These are phyloP conservation scores for Cynocephalus volans DNA, from an alignment of 2,113 vertebrate genomes.

Conservation along the genomic window DNA sequence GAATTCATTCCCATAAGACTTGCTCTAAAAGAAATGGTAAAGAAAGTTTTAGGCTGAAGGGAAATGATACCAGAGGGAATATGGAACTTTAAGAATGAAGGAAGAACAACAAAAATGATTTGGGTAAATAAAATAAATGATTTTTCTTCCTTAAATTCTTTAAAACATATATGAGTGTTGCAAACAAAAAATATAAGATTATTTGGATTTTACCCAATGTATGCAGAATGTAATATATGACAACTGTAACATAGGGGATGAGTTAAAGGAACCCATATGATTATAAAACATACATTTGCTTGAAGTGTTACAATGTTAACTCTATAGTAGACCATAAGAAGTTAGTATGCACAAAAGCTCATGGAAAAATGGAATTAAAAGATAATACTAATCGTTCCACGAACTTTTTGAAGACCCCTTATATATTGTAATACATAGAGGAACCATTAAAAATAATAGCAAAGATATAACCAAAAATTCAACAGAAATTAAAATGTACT, in stretches of 20 bases:
- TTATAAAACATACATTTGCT: not conserved
- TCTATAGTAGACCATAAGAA: not conserved
- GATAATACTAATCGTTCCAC: too few relatives aligned
- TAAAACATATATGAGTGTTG: not conserved
- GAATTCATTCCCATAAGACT: not conserved
- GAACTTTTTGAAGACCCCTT: too few relatives aligned
- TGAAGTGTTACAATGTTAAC: not conserved
- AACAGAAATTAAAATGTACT: slow-evolving; percentile 13
- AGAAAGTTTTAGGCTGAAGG: not conserved
- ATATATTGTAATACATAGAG: not conserved
- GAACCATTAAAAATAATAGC: not conserved
- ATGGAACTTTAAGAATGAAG: not conserved
- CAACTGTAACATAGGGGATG: not conserved
- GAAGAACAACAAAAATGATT: not conserved
- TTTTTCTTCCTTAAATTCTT: not conserved
- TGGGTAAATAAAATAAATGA: not conserved
- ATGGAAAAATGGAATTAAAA: too few relatives aligned
- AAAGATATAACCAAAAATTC: not conserved
- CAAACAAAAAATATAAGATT: not conserved
- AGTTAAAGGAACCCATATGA: not conserved
- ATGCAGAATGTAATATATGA: not conserved
- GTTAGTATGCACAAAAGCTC: not conserved
- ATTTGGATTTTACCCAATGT: not conserved
- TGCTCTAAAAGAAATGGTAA: not conserved
- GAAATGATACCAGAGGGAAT: not conserved